Conservation (phyloP, 1,140 invertebrate genomes). For the Protaetia brevitarsis region DNA sequence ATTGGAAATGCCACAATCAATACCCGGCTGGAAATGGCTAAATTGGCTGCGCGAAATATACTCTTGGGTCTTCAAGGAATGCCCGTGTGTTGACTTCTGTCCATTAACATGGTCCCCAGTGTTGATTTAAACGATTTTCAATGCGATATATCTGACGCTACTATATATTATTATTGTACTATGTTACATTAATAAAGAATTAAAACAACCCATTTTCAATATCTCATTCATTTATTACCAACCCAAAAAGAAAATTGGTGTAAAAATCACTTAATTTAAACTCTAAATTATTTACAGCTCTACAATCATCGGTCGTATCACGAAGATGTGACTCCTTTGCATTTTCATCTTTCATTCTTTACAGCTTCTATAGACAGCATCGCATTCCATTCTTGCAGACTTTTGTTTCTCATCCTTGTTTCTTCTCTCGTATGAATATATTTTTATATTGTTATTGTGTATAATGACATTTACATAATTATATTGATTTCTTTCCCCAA, state of each 20-base stretch:
- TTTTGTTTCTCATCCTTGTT: too few species aligned
- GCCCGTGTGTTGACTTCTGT: conserved; percentile 41
- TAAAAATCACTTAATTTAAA: conserved; percentile 1
- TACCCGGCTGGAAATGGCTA: conserved; percentile 76
- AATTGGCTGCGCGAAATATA: conserved; percentile 75
- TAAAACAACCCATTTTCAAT: neutral
- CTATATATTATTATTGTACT: too few species aligned
- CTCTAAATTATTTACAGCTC: neutral
- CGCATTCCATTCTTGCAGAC: too few species aligned
- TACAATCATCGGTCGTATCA: neutral
- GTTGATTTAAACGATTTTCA: too few species aligned
- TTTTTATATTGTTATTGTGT: too few species aligned
- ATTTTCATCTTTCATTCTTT: neutral
- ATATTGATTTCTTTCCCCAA: too few species aligned
- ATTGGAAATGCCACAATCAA: conserved; percentile 79
- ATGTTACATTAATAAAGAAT: too few species aligned
- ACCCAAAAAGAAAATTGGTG: neutral
- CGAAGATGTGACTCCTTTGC: neutral
- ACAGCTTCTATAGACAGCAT: too few species aligned
- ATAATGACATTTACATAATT: too few species aligned
- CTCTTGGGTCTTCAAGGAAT: conserved; percentile 47
- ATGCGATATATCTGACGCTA: too few species aligned
- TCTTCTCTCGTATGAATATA: too few species aligned
- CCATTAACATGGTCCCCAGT: conserved; percentile 27
- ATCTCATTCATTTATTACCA: neutral